phyloP scores from a whole-genome alignment of 2,888 invertebrate genomes.

The Tolmerus cingulatus region DNA sequence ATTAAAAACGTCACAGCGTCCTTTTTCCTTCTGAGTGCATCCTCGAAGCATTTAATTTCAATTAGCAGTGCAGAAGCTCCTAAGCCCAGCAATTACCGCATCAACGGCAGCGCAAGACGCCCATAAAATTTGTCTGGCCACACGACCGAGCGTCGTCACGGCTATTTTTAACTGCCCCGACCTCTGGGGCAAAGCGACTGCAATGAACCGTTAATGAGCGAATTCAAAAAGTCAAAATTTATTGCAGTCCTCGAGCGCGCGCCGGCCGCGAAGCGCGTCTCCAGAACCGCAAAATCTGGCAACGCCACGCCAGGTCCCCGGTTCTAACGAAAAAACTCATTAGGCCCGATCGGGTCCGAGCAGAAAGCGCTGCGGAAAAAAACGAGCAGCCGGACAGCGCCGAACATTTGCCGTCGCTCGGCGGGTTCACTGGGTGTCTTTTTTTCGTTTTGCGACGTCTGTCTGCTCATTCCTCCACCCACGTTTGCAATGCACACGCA shows the following conservation, averaged over 20 bases:
- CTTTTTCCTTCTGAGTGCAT: not conserved
- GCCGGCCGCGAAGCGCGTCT: not conserved
- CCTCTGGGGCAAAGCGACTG: not conserved
- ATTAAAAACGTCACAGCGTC: not conserved
- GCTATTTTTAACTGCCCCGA: not conserved
- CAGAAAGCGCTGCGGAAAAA: not conserved
- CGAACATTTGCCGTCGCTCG: slow-evolving; percentile 25
- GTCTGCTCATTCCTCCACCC: slow-evolving; percentile 40
- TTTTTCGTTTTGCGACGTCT: slow-evolving; percentile 23
- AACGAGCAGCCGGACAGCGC: not conserved
- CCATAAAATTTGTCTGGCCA: not conserved
- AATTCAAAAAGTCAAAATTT: not conserved
- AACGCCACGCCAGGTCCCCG: not conserved
- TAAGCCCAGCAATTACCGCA: not conserved
- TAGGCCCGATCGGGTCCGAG: not conserved
- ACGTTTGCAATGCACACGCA: slow-evolving; percentile 35
- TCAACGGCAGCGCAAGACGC: not conserved
- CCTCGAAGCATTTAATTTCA: not conserved
- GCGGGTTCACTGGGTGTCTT: not conserved
- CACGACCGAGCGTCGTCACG: not conserved
- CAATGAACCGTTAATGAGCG: not conserved
- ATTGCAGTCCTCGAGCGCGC: not conserved
- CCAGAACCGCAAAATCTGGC: not conserved
- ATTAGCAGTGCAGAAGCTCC: not conserved
- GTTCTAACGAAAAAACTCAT: slow-evolving; percentile 2